Evolutionary conservation across 2,888 invertebrate species (phyloP).

Genomic region (Acanthosepion esculentum): DNA sequence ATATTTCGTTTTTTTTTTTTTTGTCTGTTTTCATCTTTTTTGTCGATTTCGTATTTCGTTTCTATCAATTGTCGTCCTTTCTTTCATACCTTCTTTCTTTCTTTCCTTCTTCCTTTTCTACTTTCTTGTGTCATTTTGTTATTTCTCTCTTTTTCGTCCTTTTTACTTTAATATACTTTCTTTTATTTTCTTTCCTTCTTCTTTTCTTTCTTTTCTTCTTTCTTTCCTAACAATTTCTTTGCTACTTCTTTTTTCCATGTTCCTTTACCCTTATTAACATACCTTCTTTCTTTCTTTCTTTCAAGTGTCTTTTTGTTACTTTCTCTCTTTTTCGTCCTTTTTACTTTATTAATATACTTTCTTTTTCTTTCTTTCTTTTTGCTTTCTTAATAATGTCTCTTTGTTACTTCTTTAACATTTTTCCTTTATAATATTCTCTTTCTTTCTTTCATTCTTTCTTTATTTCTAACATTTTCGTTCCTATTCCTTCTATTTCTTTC

Average conservation of each 20-base stretch:
- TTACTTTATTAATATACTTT: background rate
- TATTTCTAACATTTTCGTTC: too few species aligned
- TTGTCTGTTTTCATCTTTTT: background rate
- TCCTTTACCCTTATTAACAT: too few species aligned
- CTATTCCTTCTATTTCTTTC: background rate
- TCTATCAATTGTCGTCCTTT: background rate
- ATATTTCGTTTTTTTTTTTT: too few species aligned
- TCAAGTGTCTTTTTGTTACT: background rate
- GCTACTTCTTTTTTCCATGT: too few species aligned
- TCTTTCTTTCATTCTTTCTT: background rate
- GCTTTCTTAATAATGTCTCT: rapidly evolving
- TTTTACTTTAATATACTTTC: too few species aligned
- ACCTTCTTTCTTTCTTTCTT: too few species aligned
- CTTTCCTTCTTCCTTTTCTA: background rate
- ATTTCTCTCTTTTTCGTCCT: background rate
- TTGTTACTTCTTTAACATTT: background rate
- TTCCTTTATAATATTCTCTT: background rate
- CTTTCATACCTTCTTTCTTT: background rate
- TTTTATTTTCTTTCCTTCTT: too few species aligned
- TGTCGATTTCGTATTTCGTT: background rate
- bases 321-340: background rate
- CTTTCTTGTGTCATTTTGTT: background rate
- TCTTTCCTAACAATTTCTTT: too few species aligned
- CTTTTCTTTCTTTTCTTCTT: too few species aligned
- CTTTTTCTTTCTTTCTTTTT: too few species aligned